A percentile compares a stretch with the other conserved stretches of the same genome.
These are phyloP conservation scores for Graptemys geographica DNA, from an alignment of 2,797 vertebrate species.

Conservation along the genomic window DNA sequence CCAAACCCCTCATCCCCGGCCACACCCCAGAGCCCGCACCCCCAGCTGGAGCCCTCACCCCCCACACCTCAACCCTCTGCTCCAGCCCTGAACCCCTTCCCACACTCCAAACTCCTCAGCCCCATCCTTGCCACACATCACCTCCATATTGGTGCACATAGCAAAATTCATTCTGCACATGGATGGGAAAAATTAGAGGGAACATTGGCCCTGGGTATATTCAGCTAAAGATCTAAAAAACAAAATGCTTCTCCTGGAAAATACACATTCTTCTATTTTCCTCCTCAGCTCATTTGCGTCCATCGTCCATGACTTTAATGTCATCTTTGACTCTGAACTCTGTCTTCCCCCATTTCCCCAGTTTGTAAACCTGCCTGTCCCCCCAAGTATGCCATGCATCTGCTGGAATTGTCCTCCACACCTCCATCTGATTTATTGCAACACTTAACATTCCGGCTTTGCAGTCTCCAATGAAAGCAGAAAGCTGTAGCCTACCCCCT, in stretches of 20 bases:
- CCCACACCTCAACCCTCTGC: no score
- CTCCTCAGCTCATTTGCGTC: constrained; percentile 7
- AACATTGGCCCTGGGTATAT: background rate
- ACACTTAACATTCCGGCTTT: background rate
- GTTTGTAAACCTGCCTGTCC: background rate
- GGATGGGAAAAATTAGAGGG: no score
- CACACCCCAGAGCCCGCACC: no score
- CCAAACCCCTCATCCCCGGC: no score
- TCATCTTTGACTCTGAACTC: background rate
- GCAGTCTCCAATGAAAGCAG: background rate
- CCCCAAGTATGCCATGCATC: background rate
- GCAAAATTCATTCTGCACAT: no score
- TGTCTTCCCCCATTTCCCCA: background rate
- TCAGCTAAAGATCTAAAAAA: background rate
- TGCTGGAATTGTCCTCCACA: background rate
- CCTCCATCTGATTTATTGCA: background rate
- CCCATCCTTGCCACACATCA: no score
- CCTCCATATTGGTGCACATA: no score
- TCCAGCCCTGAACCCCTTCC: no score
- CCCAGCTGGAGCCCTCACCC: no score
- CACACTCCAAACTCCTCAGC: no score
- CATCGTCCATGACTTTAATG: background rate
- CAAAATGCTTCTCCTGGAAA: constrained; percentile 7
- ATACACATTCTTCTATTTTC: background rate
- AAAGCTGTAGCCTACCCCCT: background rate